Conservation (phyloP, 2,888 invertebrate genomes). For the Drosophila anceps region DNA sequence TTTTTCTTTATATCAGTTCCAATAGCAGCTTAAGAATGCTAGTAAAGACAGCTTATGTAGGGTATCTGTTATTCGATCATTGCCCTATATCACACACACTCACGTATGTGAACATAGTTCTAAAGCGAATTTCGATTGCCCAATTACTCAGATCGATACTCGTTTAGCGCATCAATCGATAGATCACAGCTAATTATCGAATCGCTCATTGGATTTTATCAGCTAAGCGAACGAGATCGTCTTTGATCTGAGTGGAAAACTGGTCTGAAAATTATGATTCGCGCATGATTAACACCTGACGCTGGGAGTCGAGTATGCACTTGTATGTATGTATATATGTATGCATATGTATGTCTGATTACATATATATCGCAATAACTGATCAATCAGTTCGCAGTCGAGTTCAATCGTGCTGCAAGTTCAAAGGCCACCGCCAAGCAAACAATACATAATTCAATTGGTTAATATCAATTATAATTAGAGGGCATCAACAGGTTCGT, state of each 20-base stretch:
- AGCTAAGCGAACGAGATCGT: constrained; percentile 43
- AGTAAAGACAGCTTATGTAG: too few species aligned
- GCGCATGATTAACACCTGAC: constrained; percentile 65
- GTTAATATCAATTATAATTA: constrained; percentile 54
- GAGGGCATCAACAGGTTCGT: constrained; percentile 62
- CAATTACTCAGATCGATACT: not conserved
- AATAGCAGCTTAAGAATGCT: too few species aligned
- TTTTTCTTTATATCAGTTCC: too few species aligned
- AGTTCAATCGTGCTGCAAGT: constrained; percentile 59
- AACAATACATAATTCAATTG: constrained; percentile 56
- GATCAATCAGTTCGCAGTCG: constrained; percentile 67
- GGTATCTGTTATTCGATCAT: not conserved
- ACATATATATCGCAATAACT: constrained; percentile 19
- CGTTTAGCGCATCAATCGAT: not conserved
- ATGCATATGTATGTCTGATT: not conserved
- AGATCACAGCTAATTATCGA: constrained; percentile 39
- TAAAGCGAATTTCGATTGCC: not conserved
- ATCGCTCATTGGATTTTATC: constrained; percentile 64
- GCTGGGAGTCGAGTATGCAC: not conserved
- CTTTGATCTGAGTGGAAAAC: constrained; percentile 61
- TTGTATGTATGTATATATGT: too few species aligned
- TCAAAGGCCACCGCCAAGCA: constrained; percentile 66
- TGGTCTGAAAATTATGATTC: constrained; percentile 43
- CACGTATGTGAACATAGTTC: not conserved
- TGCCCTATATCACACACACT: too few species aligned